Base-by-base conservation (phyloP, 2,797 vertebrate species). In the Neomorphus geoffroyi region DNA sequence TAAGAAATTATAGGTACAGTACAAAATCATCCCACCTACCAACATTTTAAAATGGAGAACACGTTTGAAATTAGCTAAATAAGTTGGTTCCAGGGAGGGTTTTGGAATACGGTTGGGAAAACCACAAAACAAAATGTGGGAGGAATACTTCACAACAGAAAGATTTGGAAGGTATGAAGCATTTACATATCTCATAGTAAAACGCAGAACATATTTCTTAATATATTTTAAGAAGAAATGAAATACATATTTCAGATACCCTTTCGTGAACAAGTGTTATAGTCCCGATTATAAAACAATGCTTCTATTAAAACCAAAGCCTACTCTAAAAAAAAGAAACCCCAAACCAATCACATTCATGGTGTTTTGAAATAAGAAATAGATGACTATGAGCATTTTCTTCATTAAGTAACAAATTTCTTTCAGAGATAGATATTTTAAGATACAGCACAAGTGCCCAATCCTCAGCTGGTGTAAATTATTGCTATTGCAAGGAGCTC, bases 391-490 rank as follows among this genome's bases (percentile, higher is more conserved):
- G 30, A 90, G 60, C 37, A 6, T 91, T 91, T 91, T 77, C 71
- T 88, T 73, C 60, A 21, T 86, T 67, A 94, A 73, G 54, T 60
- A 96, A 90, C 56, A 80, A 94, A 92, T 46, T 50, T 53, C 57
- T 85, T 90, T 93, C 80, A 82, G 90, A 91, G 78, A 83, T 39
- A 13, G 71, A 10, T 90, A 88, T 93, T 93, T 94, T 88, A 84
- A 90, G 87, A 73, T 16, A 66, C 56, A 83, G 80, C 51, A 80
- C 30, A 78, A 93, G 82, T 67, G 88, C 77, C 64, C 22, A 4
- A 67, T 92, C 67, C 88, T 93, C 91, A 90, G 96, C 73, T 91
- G 82, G 73, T 51, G 43, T 30, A 86, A 93, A 94, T 71, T 71
- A 86, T 43, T 41, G 10, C 22, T 5, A 37, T 56, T 77, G 73